Percentiles rank a stretch among this genome's conserved stretches.
phyloP scores from a whole-genome alignment of 2,888 invertebrate genomes.

The Eupithecia vulgata region DNA sequence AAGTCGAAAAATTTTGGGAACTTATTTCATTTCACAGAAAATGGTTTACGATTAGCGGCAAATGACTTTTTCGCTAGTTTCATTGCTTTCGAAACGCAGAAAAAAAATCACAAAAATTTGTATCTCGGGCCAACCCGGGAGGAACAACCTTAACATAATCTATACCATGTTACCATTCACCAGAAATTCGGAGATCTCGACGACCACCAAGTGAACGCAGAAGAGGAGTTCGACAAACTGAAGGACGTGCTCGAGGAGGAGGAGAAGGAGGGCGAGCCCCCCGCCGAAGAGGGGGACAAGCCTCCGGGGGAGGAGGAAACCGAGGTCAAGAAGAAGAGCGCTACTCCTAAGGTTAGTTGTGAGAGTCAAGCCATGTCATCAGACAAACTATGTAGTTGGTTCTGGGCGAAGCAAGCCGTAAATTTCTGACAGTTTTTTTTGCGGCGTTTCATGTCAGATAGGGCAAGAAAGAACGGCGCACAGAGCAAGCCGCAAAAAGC shows the following conservation, averaged over 20 bases:
- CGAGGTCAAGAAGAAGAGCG: slow-evolving; percentile 57
- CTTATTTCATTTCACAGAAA: too few relatives aligned
- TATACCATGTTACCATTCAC: neutral
- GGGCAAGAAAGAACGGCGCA: neutral
- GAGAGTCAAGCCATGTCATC: neutral
- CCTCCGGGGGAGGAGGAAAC: slow-evolving; percentile 55
- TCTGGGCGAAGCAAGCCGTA: too few relatives aligned
- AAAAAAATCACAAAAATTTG: too few relatives aligned
- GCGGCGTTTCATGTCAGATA: neutral
- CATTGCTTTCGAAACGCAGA: too few relatives aligned
- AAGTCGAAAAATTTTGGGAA: too few relatives aligned
- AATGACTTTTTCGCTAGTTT: too few relatives aligned
- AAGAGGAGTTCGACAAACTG: slow-evolving; percentile 89
- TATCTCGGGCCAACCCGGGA: too few relatives aligned
- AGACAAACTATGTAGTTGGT: too few relatives aligned
- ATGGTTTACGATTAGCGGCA: too few relatives aligned
- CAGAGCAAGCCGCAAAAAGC: neutral
- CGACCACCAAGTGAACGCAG: slow-evolving; percentile 83
- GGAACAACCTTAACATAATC: too few relatives aligned
- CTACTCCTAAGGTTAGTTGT: slow-evolving; percentile 7
- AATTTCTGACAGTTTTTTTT: neutral
- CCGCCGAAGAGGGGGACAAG: slow-evolving; percentile 61
- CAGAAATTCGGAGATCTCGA: slow-evolving; percentile 81
- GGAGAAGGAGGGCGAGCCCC: slow-evolving; percentile 66
- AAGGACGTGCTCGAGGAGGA: slow-evolving; percentile 82